Evolutionary conservation across 2,113 vertebrate genomes (phyloP).

Genomic region (Tursiops truncatus): DNA sequence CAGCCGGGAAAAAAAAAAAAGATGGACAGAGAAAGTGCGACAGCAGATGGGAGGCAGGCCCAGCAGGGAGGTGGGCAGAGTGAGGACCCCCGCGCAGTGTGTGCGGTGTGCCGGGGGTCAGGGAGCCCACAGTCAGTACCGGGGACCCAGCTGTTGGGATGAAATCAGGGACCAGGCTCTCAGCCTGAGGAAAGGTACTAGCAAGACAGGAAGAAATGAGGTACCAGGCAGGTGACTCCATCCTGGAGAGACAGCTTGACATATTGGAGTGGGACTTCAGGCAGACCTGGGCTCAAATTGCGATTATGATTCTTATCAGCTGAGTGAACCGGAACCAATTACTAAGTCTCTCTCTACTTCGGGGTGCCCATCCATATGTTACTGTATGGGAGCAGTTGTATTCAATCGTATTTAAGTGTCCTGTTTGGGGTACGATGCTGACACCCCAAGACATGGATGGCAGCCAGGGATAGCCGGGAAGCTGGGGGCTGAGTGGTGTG

Average conservation of each 20-base stretch:
- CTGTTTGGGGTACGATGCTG: background rate
- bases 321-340: background rate
- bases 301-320: background rate
- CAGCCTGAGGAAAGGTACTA: background rate
- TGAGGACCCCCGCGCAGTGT: too few species aligned
- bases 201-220: background rate
- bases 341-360: background rate
- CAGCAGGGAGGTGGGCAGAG: background rate
- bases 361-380: rapidly evolving
- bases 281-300: too few species aligned
- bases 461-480: background rate
- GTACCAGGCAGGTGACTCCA: background rate
- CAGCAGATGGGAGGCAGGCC: background rate
- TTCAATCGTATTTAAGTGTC: background rate
- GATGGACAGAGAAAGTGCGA: background rate
- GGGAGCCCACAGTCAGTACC: background rate
- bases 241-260: background rate
- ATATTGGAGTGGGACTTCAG: background rate
- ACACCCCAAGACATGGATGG: background rate
- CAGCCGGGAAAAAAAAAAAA: background rate
- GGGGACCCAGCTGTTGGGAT: background rate
- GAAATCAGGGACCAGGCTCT: background rate
- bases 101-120: rapidly evolving
- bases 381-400: background rate
- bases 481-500: too few species aligned